Percentiles rank a stretch among this genome's conserved stretches.
phyloP scores from a whole-genome alignment of 2,797 vertebrate genomes.

The Pseudotriccus pelzelni region DNA sequence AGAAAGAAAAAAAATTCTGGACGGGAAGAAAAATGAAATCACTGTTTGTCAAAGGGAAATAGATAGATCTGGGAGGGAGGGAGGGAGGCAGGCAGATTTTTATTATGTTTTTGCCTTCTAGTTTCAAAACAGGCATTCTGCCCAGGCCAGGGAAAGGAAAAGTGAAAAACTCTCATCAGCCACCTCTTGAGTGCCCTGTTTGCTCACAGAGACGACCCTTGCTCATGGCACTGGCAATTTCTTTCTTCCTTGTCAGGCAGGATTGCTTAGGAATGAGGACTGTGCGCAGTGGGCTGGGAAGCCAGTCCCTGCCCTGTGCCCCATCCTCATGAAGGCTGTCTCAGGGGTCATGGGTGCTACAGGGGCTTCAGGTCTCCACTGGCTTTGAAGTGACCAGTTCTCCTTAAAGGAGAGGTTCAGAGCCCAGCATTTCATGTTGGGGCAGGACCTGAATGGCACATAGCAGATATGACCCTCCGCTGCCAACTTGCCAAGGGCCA shows the following conservation, averaged over 20 bases:
- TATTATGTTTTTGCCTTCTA: slow-evolving; percentile 37
- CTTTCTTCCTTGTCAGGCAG: background rate
- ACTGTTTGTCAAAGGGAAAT: slow-evolving; percentile 64
- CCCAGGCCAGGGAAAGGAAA: background rate
- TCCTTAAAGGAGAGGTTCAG: background rate
- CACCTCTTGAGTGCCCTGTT: background rate
- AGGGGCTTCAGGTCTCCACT: background rate
- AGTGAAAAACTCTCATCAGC: background rate
- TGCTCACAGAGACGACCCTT: background rate
- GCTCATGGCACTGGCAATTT: fast-evolving
- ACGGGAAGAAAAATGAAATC: slow-evolving; percentile 57
- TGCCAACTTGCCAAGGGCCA: background rate
- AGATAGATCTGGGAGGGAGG: slow-evolving; percentile 49
- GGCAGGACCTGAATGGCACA: background rate
- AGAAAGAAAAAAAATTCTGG: slow-evolving; percentile 31
- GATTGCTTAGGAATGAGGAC: background rate
- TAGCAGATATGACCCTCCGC: background rate
- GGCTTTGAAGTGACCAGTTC: background rate
- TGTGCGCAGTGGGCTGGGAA: background rate
- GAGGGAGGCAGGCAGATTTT: background rate
- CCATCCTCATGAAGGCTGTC: fast-evolving
- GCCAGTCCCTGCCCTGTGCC: fast-evolving
- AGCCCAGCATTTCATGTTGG: fast-evolving
- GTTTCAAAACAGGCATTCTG: slow-evolving; percentile 15
- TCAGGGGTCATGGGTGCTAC: fast-evolving